Evolutionary conservation across 2,797 vertebrate species (phyloP).

Genomic region (Mallotus villosus): DNA sequence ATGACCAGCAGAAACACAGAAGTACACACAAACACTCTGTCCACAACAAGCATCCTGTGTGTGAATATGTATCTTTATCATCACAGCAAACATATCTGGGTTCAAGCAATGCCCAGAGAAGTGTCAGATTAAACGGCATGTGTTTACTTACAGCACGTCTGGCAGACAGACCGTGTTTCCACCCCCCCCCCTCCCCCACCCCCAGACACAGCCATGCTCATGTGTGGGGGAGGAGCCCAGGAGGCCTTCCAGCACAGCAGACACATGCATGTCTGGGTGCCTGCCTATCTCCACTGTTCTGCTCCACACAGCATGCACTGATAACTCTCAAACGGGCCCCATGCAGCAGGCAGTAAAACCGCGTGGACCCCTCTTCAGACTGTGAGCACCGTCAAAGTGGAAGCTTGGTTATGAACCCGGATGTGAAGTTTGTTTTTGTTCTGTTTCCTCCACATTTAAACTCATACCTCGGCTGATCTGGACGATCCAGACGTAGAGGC

Average conservation of each 20-base stretch:
- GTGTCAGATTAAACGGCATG: not conserved
- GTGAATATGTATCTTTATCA: not conserved
- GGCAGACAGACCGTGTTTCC: slow-evolving; percentile 62
- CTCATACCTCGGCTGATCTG: slow-evolving; percentile 22
- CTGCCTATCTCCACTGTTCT: not conserved
- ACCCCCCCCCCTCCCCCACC: slow-evolving; percentile 76
- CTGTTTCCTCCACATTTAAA: not conserved
- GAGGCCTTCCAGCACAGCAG: slow-evolving; percentile 70
- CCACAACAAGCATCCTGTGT: not conserved
- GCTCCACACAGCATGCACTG: not conserved
- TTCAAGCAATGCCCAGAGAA: not conserved
- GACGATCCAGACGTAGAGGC: slow-evolving; percentile 60
- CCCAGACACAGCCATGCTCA: slow-evolving; percentile 64
- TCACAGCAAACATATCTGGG: not conserved
- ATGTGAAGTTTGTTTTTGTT: slow-evolving; percentile 1
- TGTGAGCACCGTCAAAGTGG: not conserved
- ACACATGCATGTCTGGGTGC: slow-evolving; percentile 66
- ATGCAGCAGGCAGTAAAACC: not conserved
- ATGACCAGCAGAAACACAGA: not conserved
- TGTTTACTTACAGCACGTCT: slow-evolving; percentile 46
- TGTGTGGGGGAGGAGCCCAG: slow-evolving; percentile 69
- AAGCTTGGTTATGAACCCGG: not conserved
- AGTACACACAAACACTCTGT: not conserved
- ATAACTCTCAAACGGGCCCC: not conserved
- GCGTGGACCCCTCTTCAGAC: too few species aligned